These are phyloP conservation scores for Heliopora coerulea DNA, from an alignment of 92 coral and sea anemone genomes.

Conservation along the genomic window DNA sequence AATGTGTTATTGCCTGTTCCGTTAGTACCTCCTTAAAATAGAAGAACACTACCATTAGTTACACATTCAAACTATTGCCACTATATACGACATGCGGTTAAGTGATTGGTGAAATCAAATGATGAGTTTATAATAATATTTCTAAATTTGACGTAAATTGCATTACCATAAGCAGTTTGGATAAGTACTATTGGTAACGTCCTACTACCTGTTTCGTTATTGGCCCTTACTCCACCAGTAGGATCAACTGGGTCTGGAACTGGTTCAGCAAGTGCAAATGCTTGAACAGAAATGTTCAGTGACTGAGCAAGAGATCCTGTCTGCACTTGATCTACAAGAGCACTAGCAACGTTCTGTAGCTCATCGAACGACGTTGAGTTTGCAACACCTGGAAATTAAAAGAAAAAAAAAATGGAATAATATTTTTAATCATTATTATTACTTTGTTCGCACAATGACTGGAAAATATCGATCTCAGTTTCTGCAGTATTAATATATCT, in stretches of 20 bases:
- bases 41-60: neutral
- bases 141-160: too few species aligned
- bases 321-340: constrained; percentile 73
- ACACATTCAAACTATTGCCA: neutral
- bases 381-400: constrained; percentile 1
- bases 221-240: constrained; percentile 76
- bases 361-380: constrained; percentile 57
- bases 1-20: constrained; percentile 11
- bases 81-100: too few species aligned
- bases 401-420: neutral
- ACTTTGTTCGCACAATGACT: too few species aligned
- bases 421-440: too few species aligned
- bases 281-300: constrained; percentile 62
- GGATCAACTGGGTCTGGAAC: constrained; percentile 70
- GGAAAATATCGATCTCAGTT: too few species aligned
- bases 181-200: too few species aligned
- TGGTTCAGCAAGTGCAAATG: constrained; percentile 74
- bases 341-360: constrained; percentile 58
- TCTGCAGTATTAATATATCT: too few species aligned
- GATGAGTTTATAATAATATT: too few species aligned
- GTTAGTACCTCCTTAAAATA: neutral
- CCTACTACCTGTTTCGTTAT: constrained; percentile 67
- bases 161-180: too few species aligned
- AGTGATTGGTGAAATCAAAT: too few species aligned
- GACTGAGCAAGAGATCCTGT: constrained; percentile 64